Evolutionary conservation across 1,140 invertebrate genomes (phyloP).

Genomic region (Drosophila azteca): DNA sequence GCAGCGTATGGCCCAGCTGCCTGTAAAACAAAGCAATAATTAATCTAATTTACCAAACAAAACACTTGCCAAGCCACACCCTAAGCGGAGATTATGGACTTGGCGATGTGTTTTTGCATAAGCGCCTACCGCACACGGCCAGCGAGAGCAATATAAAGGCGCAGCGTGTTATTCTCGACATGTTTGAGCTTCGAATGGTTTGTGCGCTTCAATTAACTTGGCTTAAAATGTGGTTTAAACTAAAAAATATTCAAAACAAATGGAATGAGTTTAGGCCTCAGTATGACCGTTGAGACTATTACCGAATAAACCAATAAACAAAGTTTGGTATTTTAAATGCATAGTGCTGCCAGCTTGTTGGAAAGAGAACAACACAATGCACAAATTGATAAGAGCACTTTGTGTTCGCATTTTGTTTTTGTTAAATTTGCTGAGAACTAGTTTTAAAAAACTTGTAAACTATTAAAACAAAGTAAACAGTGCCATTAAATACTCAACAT

Average conservation of each 20-base stretch:
- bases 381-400: no score
- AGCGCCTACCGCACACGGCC: slow-evolving; percentile 50
- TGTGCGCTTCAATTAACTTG: slow-evolving; percentile 35
- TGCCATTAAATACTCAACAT: no score
- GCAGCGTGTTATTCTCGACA: slow-evolving; percentile 37
- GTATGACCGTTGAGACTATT: slow-evolving; percentile 23
- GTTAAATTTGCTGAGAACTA: no score
- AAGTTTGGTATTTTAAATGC: no score
- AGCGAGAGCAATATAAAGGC: slow-evolving; percentile 54
- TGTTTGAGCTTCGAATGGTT: slow-evolving; percentile 14
- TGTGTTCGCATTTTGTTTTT: no score
- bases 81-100: slow-evolving; percentile 27
- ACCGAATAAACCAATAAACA: no score
- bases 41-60: slow-evolving; percentile 12
- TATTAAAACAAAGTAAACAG: no score
- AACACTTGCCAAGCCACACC: slow-evolving; percentile 62
- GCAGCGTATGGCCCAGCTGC: slow-evolving; percentile 87
- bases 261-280: slow-evolving; percentile 1
- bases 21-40: slow-evolving; percentile 30
- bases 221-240: slow-evolving; percentile 34
- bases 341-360: no score
- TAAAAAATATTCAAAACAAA: slow-evolving; percentile 48
- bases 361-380: no score
- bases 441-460: no score
- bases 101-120: background rate